Percentiles rank a stretch among this genome's conserved stretches.
These are phyloP conservation scores for Athalia circularis DNA, from an alignment of 2,888 invertebrate genomes.

Conservation along the genomic window DNA sequence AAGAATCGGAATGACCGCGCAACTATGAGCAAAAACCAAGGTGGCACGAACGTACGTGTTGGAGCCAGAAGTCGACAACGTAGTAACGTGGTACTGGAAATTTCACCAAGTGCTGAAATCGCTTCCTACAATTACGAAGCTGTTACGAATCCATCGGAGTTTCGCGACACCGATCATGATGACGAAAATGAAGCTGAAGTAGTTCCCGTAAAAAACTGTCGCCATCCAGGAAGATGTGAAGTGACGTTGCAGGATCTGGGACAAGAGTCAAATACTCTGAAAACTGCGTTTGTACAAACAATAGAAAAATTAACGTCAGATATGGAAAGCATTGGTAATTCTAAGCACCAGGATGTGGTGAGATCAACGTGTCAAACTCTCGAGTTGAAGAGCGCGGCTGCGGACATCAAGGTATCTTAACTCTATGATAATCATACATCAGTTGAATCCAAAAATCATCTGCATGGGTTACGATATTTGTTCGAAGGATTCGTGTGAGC, in stretches of 20 bases:
- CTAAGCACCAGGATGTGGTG: not conserved
- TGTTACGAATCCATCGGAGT: slow-evolving; percentile 56
- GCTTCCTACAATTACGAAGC: slow-evolving; percentile 58
- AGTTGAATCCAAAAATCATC: not conserved
- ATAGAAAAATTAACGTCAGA: slow-evolving; percentile 14
- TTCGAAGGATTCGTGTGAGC: not conserved
- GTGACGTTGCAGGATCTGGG: not conserved
- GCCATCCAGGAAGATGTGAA: not conserved
- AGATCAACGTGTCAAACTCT: not conserved
- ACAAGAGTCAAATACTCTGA: not conserved
- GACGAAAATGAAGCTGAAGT: not conserved
- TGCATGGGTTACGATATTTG: not conserved
- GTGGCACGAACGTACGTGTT: slow-evolving; percentile 6
- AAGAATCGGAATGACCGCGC: slow-evolving; percentile 12
- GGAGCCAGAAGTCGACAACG: slow-evolving; percentile 1
- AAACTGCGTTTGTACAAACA: slow-evolving; percentile 28
- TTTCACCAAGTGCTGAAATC: slow-evolving; percentile 25
- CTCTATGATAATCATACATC: too few species aligned
- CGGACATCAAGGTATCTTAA: too few species aligned
- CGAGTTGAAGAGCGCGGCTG: not conserved
- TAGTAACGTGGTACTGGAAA: slow-evolving; percentile 16
- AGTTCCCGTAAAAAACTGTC: not conserved
- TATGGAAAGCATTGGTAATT: not conserved
- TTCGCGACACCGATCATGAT: slow-evolving; percentile 42
- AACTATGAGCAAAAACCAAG: slow-evolving; percentile 19